Evolutionary conservation across 1,140 invertebrate genomes (phyloP).

Genomic region (Pomacea maculata): DNA sequence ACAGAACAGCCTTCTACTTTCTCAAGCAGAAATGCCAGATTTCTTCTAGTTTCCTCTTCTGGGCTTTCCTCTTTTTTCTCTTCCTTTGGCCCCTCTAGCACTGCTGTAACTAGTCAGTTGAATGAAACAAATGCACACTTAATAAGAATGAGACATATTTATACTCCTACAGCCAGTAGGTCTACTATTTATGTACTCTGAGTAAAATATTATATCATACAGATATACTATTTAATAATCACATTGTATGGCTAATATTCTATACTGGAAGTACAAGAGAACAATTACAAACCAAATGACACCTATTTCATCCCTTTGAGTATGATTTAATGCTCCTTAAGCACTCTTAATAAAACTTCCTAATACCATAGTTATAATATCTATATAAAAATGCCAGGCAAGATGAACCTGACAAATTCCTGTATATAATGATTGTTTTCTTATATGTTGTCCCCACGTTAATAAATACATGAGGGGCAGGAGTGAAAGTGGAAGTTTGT

Average conservation of each 20-base stretch:
- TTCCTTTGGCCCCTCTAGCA: conserved; percentile 68
- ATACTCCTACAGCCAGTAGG: background rate
- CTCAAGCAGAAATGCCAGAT: conserved; percentile 82
- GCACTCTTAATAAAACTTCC: background rate
- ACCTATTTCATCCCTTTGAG: background rate
- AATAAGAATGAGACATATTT: too few species aligned
- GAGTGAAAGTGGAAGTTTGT: too few species aligned
- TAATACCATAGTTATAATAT: too few species aligned
- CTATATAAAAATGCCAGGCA: too few species aligned
- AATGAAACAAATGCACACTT: background rate
- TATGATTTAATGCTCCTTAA: background rate
- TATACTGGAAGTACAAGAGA: background rate
- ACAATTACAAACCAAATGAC: background rate
- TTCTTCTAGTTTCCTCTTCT: conserved; percentile 68
- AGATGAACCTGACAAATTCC: too few species aligned
- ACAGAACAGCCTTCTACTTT: conserved; percentile 89
- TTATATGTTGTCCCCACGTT: too few species aligned
- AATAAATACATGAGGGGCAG: too few species aligned
- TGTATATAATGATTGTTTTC: too few species aligned
- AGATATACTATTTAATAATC: background rate
- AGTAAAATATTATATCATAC: background rate
- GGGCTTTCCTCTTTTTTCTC: conserved; percentile 66
- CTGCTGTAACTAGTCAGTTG: conserved; percentile 32
- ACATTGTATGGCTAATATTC: background rate
- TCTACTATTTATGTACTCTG: too few species aligned